Conservation (phyloP, 1,140 invertebrate species). For the Tetranychus cinnabarinus region DNA sequence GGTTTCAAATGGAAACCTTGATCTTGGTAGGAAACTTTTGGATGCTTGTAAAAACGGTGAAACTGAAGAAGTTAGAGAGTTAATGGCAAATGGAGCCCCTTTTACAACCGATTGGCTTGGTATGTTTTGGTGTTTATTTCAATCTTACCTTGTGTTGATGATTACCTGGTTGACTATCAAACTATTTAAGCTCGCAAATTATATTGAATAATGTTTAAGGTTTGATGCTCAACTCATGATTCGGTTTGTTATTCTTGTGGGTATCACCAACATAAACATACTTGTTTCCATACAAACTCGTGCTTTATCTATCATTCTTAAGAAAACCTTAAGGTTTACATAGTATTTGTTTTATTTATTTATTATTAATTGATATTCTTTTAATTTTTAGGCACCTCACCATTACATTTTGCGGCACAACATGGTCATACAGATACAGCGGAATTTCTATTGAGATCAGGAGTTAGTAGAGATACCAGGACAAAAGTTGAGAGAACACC, state of each 20-base stretch:
- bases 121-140: background rate
- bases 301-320: too few relatives aligned
- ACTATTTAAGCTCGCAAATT: too few relatives aligned
- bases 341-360: too few relatives aligned
- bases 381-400: conserved; percentile 39
- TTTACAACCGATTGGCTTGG: conserved; percentile 61
- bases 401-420: conserved; percentile 60
- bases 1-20: background rate
- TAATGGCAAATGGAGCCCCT: conserved; percentile 63
- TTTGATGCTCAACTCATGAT: too few relatives aligned
- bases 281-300: too few relatives aligned
- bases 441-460: conserved; percentile 52
- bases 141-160: too few relatives aligned
- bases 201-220: too few relatives aligned
- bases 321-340: too few relatives aligned
- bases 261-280: too few relatives aligned
- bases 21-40: conserved; percentile 43
- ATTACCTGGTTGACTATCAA: too few relatives aligned
- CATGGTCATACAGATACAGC: conserved; percentile 56
- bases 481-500: conserved; percentile 81
- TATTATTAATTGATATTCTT: background rate
- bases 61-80: conserved; percentile 42
- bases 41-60: conserved; percentile 51
- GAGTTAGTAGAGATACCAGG: conserved; percentile 58
- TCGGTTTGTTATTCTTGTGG: too few relatives aligned